Percentiles rank a stretch among this genome's conserved stretches.
These are phyloP conservation scores for Andricus curvator DNA, from an alignment of 2,888 invertebrate species.

Conservation along the genomic window DNA sequence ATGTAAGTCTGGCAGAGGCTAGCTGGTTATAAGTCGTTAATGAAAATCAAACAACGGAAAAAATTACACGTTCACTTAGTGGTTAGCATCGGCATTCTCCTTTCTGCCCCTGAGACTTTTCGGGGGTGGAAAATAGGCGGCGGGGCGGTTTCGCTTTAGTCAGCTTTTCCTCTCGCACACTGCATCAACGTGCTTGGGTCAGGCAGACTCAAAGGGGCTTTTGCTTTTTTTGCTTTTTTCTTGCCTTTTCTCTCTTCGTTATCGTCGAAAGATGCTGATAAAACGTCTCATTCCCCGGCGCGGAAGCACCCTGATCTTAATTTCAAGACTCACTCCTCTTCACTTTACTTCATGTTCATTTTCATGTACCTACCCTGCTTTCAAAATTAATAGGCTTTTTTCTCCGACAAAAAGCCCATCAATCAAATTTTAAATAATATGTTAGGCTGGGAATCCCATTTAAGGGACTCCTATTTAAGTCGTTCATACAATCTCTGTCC, in stretches of 20 bases:
- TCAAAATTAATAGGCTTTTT: conserved; percentile 1
- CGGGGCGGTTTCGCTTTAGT: conserved; percentile 67
- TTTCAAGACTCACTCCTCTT: conserved; percentile 36
- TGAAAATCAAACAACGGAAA: conserved; percentile 78
- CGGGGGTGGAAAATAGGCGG: conserved; percentile 61
- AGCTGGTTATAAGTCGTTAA: conserved; percentile 75
- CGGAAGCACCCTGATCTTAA: conserved; percentile 15
- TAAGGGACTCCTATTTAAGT: too few relatives aligned
- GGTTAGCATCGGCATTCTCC: conserved; percentile 64
- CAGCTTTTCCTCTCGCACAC: conserved; percentile 70
- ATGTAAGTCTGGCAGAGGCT: conserved; percentile 52
- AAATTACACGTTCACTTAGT: conserved; percentile 74
- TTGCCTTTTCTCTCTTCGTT: conserved; percentile 56
- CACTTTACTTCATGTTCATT: conserved; percentile 16
- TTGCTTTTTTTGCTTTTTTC: conserved; percentile 56
- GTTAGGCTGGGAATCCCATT: too few relatives aligned
- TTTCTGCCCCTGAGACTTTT: conserved; percentile 69
- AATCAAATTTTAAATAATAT: background rate
- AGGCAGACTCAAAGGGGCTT: conserved; percentile 52
- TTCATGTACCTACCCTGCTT: background rate
- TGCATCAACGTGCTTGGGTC: conserved; percentile 63
- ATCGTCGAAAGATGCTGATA: conserved; percentile 43
- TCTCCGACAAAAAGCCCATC: background rate
- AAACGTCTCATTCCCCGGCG: conserved; percentile 33
- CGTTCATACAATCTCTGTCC: too few relatives aligned